Conservation (phyloP, 2,797 vertebrate genomes). For the Antrozous pallidus region DNA sequence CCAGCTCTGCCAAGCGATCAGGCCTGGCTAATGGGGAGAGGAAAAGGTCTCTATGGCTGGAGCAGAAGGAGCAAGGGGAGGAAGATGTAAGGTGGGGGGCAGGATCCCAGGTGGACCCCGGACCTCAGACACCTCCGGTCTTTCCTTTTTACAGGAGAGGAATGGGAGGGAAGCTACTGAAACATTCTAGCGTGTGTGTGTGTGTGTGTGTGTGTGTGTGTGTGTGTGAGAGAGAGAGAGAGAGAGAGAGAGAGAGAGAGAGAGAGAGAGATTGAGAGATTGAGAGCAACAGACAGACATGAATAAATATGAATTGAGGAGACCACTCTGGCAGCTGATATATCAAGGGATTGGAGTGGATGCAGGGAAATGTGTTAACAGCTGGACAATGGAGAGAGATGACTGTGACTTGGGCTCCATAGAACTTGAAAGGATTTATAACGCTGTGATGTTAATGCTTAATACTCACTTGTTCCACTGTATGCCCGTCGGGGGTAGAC, state of each 20-base stretch:
- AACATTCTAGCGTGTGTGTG: accelerated
- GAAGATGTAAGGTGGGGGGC: accelerated
- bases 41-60: not conserved
- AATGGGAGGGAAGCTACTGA: not conserved
- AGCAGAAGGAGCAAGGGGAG: not conserved
- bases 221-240: not conserved
- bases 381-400: not conserved
- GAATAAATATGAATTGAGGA: not conserved
- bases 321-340: not conserved
- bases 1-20: not conserved
- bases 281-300: not conserved
- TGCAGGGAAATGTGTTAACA: not conserved
- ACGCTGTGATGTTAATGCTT: not conserved
- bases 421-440: not conserved
- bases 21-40: not conserved
- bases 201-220: not conserved
- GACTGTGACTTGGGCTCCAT: not conserved
- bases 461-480: not conserved
- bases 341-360: accelerated
- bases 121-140: not conserved
- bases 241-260: too few species aligned
- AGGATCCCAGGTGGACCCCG: not conserved
- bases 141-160: not conserved
- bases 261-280: not conserved
- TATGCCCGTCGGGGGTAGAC: not conserved